Evolutionary conservation across 92 coral and sea anemone genomes (phyloP), one percentile per base, ranked within the genome.

Genomic region (Pocillopora meandrina): DNA sequence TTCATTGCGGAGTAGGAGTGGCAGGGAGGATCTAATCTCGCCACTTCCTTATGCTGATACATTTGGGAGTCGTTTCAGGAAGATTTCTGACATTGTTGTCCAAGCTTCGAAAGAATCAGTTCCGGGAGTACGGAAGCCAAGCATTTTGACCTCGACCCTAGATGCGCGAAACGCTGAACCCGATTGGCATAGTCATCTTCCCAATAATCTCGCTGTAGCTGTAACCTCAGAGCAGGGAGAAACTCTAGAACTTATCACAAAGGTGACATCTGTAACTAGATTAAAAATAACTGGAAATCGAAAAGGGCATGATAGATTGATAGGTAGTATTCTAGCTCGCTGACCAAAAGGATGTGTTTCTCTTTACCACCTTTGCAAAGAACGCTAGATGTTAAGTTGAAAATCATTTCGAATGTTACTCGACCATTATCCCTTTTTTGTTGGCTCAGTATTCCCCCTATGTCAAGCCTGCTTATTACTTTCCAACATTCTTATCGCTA

Each of bases 201-300:
- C 97, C 66, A 80, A 77, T 74, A 95, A 84, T 77, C 84, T 90
- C 23, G 99, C 99, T 21, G 90, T 89, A 17, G 97, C 90, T 47
- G 98, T 97, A 14, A 87, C 72, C 20, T 97, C 98, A n/a, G 93
- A 80, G 33, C 88, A 90, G 12, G 98, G 99, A 42, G 99, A 97
- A 57, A 89, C 89, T 14, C 81, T 97, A 26, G 86, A 83, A 72
- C 86, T 97, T 9, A 91, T 87, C 78, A 91, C 87, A 56, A 91
- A 95, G 95, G 99, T 97, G 79, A 77, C 21, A 42, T 42, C 52
- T 42, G 4, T 42, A 42, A 42, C 52, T 7, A 42, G 52, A 42
- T 42, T 3, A 42, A 42, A 42, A 42, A 42, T 42, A 42, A 42
- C 4, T 42, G 8, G 52, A 42, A 42, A 42, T 42, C 52, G 52